Conservation (phyloP, 2,113 vertebrate genomes). For the Malaclemys terrapin region DNA sequence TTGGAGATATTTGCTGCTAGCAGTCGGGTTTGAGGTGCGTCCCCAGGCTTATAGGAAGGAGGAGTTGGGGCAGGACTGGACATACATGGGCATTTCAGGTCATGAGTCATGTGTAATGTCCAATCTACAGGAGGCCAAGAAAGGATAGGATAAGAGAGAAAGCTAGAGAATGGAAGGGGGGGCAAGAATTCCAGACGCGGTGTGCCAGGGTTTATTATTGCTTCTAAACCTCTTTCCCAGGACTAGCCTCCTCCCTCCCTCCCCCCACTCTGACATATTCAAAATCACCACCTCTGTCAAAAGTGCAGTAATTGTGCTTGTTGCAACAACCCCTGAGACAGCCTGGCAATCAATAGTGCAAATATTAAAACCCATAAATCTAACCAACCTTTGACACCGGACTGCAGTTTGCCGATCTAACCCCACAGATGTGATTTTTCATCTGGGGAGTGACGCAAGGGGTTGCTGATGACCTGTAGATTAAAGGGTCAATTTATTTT, state of each 20-base stretch:
- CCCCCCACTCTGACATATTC: not conserved
- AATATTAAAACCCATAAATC: not conserved
- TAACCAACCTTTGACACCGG: not conserved
- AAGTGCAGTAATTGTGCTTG: conserved; percentile 17
- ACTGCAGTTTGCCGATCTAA: not conserved
- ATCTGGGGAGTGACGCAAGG: not conserved
- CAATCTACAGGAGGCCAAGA: not conserved
- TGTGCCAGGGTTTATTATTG: not conserved
- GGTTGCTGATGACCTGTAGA: not conserved
- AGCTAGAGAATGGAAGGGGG: not conserved
- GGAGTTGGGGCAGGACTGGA: not conserved
- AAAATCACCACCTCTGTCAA: not conserved
- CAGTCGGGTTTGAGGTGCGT: not conserved
- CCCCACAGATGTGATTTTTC: not conserved
- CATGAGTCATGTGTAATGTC: not conserved
- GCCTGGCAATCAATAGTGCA: fast-evolving
- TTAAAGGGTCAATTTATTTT: conserved; percentile 33
- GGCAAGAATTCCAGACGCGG: not conserved
- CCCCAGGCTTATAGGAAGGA: not conserved
- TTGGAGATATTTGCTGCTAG: not conserved
- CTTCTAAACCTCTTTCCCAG: not conserved
- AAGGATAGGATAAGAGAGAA: not conserved
- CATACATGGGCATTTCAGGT: not conserved
- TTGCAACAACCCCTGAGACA: not conserved
- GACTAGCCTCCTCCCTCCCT: not conserved